Evolutionary conservation across 2,888 invertebrate genomes (phyloP).

Genomic region (Blomia tropicalis): DNA sequence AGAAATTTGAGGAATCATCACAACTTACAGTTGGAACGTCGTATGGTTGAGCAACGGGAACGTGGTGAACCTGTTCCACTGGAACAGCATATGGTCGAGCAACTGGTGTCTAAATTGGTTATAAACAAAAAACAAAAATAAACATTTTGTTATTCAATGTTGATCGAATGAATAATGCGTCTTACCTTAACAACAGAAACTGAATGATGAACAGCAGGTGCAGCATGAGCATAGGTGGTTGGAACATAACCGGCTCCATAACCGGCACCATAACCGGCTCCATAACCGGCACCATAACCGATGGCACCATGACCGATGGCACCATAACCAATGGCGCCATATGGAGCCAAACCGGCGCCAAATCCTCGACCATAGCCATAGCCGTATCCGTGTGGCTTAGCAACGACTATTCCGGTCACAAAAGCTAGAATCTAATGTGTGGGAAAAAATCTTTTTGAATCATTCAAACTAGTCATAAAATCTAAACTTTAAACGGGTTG

Average conservation of each 20-base stretch:
- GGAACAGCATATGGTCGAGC: slow-evolving; percentile 8
- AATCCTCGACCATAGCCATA: too few species aligned
- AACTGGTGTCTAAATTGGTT: not conserved
- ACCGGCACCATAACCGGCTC: not conserved
- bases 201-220: too few species aligned
- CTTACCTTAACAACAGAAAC: too few species aligned
- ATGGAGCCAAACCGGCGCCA: too few species aligned
- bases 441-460: not conserved
- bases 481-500: not conserved
- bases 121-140: too few species aligned
- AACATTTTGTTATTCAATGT: too few species aligned
- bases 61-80: not conserved
- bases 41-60: slow-evolving; percentile 15
- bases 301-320: too few species aligned
- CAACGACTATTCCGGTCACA: not conserved
- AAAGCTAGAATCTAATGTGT: not conserved
- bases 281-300: too few species aligned
- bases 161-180: too few species aligned
- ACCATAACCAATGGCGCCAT: too few species aligned
- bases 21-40: slow-evolving; percentile 2
- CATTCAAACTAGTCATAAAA: not conserved
- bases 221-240: slow-evolving; percentile 14
- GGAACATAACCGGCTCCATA: not conserved
- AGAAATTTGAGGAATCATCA: not conserved
- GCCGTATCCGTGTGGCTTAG: not conserved